These are phyloP conservation scores for Morone saxatilis DNA, from an alignment of 2,113 vertebrate species.

Conservation along the genomic window DNA sequence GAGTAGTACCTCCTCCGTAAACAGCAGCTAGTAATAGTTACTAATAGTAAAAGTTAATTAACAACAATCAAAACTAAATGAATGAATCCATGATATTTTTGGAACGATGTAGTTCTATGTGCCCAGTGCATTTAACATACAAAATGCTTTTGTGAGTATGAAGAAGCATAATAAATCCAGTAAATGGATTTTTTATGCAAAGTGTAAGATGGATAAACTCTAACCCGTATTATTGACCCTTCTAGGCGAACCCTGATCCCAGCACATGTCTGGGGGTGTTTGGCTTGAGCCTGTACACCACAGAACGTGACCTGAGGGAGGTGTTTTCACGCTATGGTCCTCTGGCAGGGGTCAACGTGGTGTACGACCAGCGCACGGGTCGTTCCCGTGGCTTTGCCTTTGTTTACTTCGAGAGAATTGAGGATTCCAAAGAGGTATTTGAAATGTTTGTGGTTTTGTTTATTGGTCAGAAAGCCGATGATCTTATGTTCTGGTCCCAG, in stretches of 20 bases:
- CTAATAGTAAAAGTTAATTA: not conserved
- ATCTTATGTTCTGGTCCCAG: not conserved
- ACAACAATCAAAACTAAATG: no score
- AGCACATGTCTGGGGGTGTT: constrained; percentile 95
- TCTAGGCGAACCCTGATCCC: constrained; percentile 94
- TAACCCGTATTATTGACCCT: constrained; percentile 39
- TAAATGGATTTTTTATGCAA: not conserved
- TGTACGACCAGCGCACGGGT: constrained; percentile 94
- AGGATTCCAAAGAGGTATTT: constrained; percentile 94
- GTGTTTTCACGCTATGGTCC: constrained; percentile 95
- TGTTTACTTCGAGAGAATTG: constrained; percentile 94
- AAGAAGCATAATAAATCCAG: constrained; percentile 1
- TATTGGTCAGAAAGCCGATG: not conserved
- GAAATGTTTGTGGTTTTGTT: not conserved
- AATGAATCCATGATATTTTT: not conserved
- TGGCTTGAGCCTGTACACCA: constrained; percentile 95
- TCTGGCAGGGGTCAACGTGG: constrained; percentile 93
- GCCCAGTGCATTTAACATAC: not conserved
- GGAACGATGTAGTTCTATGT: not conserved
- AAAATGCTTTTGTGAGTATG: not conserved
- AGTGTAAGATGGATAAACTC: not conserved
- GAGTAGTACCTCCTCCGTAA: not conserved
- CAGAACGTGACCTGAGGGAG: constrained; percentile 93
- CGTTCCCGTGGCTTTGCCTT: constrained; percentile 95
- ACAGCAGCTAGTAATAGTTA: not conserved